Percentiles rank a stretch among this genome's conserved stretches.
Conservation (phyloP, 2,888 invertebrate genomes). For the Dolichomitus sp. region DNA sequence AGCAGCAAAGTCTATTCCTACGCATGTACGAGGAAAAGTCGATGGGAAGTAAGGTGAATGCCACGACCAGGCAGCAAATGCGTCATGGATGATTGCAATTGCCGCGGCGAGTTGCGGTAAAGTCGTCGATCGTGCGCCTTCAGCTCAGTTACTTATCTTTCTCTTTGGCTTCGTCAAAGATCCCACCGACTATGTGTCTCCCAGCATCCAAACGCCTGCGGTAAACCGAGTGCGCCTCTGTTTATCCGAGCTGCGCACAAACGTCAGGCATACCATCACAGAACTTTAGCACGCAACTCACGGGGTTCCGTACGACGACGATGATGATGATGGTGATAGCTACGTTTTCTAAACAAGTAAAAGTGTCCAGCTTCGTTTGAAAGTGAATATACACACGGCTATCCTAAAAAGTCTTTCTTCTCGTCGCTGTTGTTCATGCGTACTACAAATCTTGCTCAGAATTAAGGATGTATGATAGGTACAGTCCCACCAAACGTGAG, state of each 20-base stretch:
- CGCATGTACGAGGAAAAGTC: neutral
- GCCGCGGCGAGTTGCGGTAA: neutral
- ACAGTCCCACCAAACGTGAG: too few species aligned
- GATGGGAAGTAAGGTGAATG: conserved; percentile 40
- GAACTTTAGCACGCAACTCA: neutral
- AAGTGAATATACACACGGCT: conserved; percentile 11
- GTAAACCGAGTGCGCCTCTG: conserved; percentile 7
- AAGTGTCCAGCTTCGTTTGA: neutral
- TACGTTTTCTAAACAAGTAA: conserved; percentile 17
- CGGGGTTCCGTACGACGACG: conserved; percentile 1
- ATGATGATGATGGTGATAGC: conserved; percentile 11
- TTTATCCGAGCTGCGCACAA: neutral
- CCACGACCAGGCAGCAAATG: conserved; percentile 35
- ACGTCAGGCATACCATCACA: neutral
- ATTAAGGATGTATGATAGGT: too few species aligned
- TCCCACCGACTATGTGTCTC: neutral
- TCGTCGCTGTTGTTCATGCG: neutral
- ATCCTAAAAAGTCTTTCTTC: conserved; percentile 18
- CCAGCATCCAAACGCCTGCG: conserved; percentile 22
- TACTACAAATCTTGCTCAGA: conserved; percentile 11
- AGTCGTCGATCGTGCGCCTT: conserved; percentile 25
- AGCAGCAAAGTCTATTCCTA: neutral
- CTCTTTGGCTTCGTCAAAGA: conserved; percentile 5
- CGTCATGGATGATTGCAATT: conserved; percentile 36
- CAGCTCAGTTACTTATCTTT: conserved; percentile 21